Conservation (phyloP, 2,888 invertebrate genomes). For the Bhutanitis thaidina region DNA sequence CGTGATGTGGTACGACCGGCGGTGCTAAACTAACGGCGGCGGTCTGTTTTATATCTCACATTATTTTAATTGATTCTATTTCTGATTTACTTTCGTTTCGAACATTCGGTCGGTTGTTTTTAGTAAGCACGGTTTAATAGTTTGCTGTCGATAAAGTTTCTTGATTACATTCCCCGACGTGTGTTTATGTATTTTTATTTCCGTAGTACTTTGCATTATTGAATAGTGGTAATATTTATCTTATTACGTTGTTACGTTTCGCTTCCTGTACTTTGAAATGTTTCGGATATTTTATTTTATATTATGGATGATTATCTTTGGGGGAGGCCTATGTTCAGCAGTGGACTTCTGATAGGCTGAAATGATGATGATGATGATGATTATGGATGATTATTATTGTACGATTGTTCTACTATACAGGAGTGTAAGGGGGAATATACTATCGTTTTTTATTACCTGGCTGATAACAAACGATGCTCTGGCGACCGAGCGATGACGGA, state of each 20-base stretch:
- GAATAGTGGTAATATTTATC: not conserved
- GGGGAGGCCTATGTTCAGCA: too few relatives aligned
- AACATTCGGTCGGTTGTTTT: slow-evolving; percentile 39
- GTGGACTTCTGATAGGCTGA: too few relatives aligned
- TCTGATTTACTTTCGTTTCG: slow-evolving; percentile 50
- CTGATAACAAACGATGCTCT: too few relatives aligned
- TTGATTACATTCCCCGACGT: slow-evolving; percentile 8
- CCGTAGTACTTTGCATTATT: not conserved
- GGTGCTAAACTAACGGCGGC: slow-evolving; percentile 28
- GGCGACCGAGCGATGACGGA: too few relatives aligned
- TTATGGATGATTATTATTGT: too few relatives aligned
- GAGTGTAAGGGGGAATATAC: too few relatives aligned
- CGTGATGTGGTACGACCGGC: not conserved
- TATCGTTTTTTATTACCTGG: too few relatives aligned
- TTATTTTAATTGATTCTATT: slow-evolving; percentile 60
- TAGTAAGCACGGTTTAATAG: slow-evolving; percentile 23
- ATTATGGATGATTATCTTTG: too few relatives aligned
- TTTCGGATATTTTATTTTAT: too few relatives aligned
- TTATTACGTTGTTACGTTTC: not conserved
- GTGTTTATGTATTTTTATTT: slow-evolving; percentile 1
- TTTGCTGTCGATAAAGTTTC: slow-evolving; percentile 2
- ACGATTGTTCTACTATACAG: too few relatives aligned
- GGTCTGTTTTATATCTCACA: slow-evolving; percentile 60
- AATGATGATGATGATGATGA: too few relatives aligned
- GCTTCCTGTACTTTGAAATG: too few relatives aligned